A percentile compares a stretch with the other conserved stretches of the same genome.
Conservation (phyloP, 2,888 invertebrate species). For the Desoria tigrina region DNA sequence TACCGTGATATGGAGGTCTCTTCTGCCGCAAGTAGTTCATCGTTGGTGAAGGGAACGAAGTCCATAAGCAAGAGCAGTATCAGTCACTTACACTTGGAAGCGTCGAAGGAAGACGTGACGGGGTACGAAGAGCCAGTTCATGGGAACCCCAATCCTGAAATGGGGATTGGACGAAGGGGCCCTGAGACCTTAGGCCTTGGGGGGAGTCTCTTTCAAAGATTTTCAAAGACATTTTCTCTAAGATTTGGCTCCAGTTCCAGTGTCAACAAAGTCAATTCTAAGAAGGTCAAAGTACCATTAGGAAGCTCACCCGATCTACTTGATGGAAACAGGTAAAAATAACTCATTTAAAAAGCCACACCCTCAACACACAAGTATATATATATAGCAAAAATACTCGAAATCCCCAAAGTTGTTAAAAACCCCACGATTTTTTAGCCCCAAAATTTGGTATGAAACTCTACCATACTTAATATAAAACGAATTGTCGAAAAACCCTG, state of each 20-base stretch:
- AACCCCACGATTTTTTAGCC: no score
- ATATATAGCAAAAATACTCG: no score
- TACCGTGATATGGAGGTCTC: slow-evolving; percentile 52
- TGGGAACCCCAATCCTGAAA: slow-evolving; percentile 14
- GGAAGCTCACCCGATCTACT: slow-evolving; percentile 52
- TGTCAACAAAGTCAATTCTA: slow-evolving; percentile 33
- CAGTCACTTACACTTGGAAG: slow-evolving; percentile 43
- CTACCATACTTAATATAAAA: no score
- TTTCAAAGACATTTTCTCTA: slow-evolving; percentile 53
- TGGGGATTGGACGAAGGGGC: slow-evolving; percentile 13
- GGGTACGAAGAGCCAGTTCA: slow-evolving; percentile 3
- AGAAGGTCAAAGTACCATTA: slow-evolving; percentile 38
- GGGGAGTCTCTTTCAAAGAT: slow-evolving; percentile 50
- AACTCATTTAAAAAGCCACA: no score
- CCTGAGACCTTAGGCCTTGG: slow-evolving; percentile 18
- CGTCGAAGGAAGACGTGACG: slow-evolving; percentile 15
- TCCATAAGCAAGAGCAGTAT: slow-evolving; percentile 44
- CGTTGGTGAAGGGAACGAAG: slow-evolving; percentile 22
- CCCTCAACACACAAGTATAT: slow-evolving; percentile 9
- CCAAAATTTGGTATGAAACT: no score
- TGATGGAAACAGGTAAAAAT: slow-evolving; percentile 31
- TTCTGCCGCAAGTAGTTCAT: slow-evolving; percentile 30
- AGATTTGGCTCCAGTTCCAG: slow-evolving; percentile 45
- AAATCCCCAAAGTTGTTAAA: no score
- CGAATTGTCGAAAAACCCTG: no score